These are phyloP conservation scores for Metopia argyrocephala DNA, from an alignment of 2,888 invertebrate species.

Conservation along the genomic window DNA sequence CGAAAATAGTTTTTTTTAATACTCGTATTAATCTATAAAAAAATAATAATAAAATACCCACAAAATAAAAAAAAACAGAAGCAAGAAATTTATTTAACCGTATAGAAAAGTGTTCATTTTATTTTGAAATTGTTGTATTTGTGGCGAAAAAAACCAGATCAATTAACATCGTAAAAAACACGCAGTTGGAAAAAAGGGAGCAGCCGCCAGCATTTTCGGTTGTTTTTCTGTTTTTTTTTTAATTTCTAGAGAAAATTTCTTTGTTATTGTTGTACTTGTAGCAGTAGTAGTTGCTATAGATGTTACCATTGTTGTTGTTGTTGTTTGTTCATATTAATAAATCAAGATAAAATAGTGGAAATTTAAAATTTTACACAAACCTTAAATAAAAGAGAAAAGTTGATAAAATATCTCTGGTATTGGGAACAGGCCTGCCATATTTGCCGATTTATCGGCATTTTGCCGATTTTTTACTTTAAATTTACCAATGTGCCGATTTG, in stretches of 20 bases:
- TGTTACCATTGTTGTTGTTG: slow-evolving; percentile 26
- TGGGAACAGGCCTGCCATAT: too few relatives aligned
- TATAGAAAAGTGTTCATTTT: slow-evolving; percentile 53
- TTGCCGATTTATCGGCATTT: too few relatives aligned
- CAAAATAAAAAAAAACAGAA: slow-evolving; percentile 51
- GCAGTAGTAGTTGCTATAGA: neutral
- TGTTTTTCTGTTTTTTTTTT: slow-evolving; percentile 9
- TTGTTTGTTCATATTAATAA: slow-evolving; percentile 56
- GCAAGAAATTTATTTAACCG: slow-evolving; percentile 54
- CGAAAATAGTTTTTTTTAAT: too few relatives aligned
- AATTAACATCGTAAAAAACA: slow-evolving; percentile 52
- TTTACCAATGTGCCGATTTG: too few relatives aligned
- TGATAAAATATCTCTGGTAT: slow-evolving; percentile 40
- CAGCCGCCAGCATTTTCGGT: slow-evolving; percentile 60
- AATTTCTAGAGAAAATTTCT: slow-evolving; percentile 60
- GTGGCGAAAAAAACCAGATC: slow-evolving; percentile 59
- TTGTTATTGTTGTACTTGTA: slow-evolving; percentile 7
- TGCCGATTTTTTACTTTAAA: too few relatives aligned
- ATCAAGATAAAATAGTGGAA: slow-evolving; percentile 63
- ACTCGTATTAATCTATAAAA: too few relatives aligned
- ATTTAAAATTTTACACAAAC: slow-evolving; percentile 61
- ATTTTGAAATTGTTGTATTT: slow-evolving; percentile 36
- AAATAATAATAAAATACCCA: slow-evolving; percentile 60
- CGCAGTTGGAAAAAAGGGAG: slow-evolving; percentile 55
- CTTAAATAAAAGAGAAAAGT: slow-evolving; percentile 60